Conservation (phyloP, 2,113 vertebrate species). For the Bufo bufo region DNA sequence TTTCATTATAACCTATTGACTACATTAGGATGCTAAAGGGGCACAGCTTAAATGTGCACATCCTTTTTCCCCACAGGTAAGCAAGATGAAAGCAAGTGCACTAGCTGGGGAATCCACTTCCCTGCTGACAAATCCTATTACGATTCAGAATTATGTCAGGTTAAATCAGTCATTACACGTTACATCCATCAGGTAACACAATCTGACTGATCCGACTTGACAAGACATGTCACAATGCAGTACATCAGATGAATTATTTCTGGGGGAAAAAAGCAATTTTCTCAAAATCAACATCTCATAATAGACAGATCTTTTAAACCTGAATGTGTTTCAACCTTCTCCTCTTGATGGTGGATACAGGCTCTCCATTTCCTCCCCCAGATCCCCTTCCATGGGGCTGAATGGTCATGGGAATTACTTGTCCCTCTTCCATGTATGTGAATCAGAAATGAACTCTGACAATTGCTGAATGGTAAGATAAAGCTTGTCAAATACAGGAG, state of each 20-base stretch:
- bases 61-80: slow-evolving; percentile 32
- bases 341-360: background rate
- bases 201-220: slow-evolving; percentile 25
- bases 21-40: slow-evolving; percentile 35
- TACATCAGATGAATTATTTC: background rate
- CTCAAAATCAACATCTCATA: slow-evolving; percentile 46
- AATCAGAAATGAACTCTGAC: background rate
- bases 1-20: slow-evolving; percentile 40
- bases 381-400: too few species aligned
- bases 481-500: background rate
- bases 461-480: background rate
- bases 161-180: slow-evolving; percentile 3
- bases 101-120: slow-evolving; percentile 12
- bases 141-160: slow-evolving; percentile 21
- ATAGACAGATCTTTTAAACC: slow-evolving; percentile 4
- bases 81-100: slow-evolving; percentile 34
- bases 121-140: slow-evolving; percentile 51
- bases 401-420: background rate
- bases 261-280: slow-evolving; percentile 14
- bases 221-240: slow-evolving; percentile 23
- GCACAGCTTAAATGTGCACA: slow-evolving; percentile 26
- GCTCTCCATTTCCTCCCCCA: too few species aligned
- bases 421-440: background rate
- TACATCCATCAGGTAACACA: background rate
- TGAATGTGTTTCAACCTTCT: background rate